These are phyloP conservation scores for Orestias chungarensis DNA, from an alignment of 2,797 vertebrate genomes.

Conservation along the genomic window DNA sequence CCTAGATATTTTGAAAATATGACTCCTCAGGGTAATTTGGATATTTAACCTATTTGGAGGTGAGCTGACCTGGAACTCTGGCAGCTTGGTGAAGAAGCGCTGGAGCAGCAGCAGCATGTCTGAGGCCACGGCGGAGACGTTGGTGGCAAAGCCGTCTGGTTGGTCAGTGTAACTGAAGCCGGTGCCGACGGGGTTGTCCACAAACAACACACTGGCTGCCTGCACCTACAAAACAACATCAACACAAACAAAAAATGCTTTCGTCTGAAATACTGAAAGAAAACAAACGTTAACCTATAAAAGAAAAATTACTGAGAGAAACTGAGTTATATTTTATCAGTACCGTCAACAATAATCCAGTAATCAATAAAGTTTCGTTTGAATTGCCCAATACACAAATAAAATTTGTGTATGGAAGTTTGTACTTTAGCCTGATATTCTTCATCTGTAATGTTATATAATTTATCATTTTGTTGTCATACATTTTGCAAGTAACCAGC, in stretches of 20 bases:
- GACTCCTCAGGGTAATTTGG: not conserved
- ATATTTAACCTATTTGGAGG: too few relatives aligned
- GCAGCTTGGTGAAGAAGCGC: constrained; percentile 81
- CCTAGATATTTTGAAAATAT: not conserved
- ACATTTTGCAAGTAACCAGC: too few relatives aligned
- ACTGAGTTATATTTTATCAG: too few relatives aligned
- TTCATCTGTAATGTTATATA: too few relatives aligned
- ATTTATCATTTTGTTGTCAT: too few relatives aligned
- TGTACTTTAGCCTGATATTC: too few relatives aligned
- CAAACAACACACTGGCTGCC: constrained; percentile 89
- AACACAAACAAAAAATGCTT: constrained; percentile 9
- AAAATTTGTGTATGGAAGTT: too few relatives aligned
- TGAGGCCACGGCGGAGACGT: constrained; percentile 84
- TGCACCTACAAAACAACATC: constrained; percentile 77
- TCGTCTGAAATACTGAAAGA: not conserved
- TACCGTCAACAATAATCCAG: too few relatives aligned
- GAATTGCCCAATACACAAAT: too few relatives aligned
- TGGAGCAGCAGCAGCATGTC: constrained; percentile 93
- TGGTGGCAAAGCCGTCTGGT: constrained; percentile 77
- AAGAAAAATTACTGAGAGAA: too few relatives aligned
- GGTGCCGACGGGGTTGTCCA: constrained; percentile 95
- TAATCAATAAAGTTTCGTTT: too few relatives aligned
- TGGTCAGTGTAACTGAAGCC: constrained; percentile 91
- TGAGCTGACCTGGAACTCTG: constrained; percentile 86
- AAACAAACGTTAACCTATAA: not conserved